These are phyloP conservation scores for Papilio gigon DNA, from an alignment of 2,888 invertebrate genomes.

Conservation along the genomic window DNA sequence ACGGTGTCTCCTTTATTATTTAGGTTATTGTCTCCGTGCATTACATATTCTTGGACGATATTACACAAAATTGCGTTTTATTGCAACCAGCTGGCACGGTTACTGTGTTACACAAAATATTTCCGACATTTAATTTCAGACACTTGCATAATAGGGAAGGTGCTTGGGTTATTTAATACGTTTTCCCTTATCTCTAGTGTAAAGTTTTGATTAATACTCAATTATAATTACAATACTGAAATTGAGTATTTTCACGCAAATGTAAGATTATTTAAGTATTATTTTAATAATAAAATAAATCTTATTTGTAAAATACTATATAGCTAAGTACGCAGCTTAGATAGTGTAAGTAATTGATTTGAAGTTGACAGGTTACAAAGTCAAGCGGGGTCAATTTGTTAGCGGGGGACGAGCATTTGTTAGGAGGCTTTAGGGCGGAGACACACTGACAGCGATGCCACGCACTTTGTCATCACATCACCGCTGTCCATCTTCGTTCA, in stretches of 20 bases:
- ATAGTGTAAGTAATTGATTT: constrained; percentile 22
- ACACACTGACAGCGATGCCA: constrained; percentile 4
- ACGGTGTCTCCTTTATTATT: constrained; percentile 27
- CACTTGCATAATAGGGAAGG: neutral
- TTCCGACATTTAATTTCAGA: neutral
- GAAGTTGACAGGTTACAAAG: constrained; percentile 15
- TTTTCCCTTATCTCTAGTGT: neutral
- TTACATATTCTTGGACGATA: constrained; percentile 12
- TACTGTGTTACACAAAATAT: neutral
- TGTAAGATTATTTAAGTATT: too few species aligned
- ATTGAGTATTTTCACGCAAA: too few species aligned
- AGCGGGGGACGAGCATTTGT: constrained; percentile 11
- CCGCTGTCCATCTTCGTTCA: constrained; percentile 1
- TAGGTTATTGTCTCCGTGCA: constrained; percentile 12
- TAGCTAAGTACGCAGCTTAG: neutral
- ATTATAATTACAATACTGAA: too few species aligned
- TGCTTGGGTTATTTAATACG: neutral
- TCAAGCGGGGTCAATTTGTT: constrained; percentile 29
- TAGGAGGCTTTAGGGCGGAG: constrained; percentile 23
- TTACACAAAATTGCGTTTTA: constrained; percentile 7
- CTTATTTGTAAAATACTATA: too few species aligned
- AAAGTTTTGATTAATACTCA: too few species aligned
- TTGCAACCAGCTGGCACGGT: neutral
- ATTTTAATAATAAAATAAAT: neutral
- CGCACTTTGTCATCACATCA: constrained; percentile 23